Base-by-base conservation (phyloP, 2,888 invertebrate genomes). In the Nipponacmea schrenckii region DNA sequence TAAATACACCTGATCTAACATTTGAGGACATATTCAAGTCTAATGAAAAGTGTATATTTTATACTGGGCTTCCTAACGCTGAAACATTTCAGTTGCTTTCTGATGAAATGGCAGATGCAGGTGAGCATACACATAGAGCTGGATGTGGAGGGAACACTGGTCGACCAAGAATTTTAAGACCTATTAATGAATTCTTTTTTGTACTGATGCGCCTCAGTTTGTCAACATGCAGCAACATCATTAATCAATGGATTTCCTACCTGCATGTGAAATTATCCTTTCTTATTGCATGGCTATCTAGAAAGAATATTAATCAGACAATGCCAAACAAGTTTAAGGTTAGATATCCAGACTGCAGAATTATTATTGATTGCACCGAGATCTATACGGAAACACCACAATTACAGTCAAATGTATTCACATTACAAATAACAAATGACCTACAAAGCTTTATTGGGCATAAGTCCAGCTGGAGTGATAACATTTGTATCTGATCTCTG, bases 331-430 rank as follows among this genome's bases (percentile, higher is more conserved):
- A 31, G 10, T 79, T 79, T 27, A 71, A 64, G n/a, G 44, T 48
- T 14, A 67, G 66, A 48, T 77, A 74, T 62, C 74, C 76, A 1
- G 67, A 64, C 15, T 72, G 72, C n/a, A 31, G 77, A 39, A 74
- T 79, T 0, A 73, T 78, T 27, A 64, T 78, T 31, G 79, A 79
- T 73, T 78, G 79, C 44, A 79, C 78, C 39, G 78, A 79, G 66
- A n/a, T 79, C 15, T 71, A 46, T 24, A 76, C 74, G 44, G 69
- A 79, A 62, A 71, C 67, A 24, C 77, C 78, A 27, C 50, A 69
- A 4, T 75, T 74, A 15, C 56, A 74, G 0, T 10, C 39, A 3
- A 62, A 67, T 5, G n/a, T n/a, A n/a, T n/a, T n/a, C n/a, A n/a
- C n/a, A n/a, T n/a, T n/a, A n/a, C n/a, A n/a, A n/a, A n/a, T n/a